Evolutionary conservation across 2,113 vertebrate species (phyloP), one percentile per base, ranked within the genome.

Genomic region (Edolisoma coerulescens): DNA sequence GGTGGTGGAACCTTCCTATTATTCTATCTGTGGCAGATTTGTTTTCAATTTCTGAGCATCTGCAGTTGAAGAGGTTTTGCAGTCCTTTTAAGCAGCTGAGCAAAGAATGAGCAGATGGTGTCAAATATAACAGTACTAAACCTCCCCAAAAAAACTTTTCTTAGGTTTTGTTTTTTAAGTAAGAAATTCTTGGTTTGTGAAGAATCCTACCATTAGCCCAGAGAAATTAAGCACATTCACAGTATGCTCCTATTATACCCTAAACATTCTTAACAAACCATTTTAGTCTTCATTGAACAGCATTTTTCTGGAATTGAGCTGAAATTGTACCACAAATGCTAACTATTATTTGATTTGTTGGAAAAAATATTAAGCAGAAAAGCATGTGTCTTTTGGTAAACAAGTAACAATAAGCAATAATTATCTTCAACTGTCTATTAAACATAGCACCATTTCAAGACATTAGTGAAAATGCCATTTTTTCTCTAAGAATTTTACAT

Each of bases 31-130:
- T 84, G 53, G 89, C 91, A 95, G 91, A 96, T 94, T 96, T 94
- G 84, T 80, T 96, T 96, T 89, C 95, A 92, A 64, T 95, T 94
- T 94, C 86, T 95, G 54, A 96, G 95, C 87, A 97, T 95, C 94
- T 96, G 92, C 95, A 96, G n/a, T 64, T 94, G 81, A 94, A 96
- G 92, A 91, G 77, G 67, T 84, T 89, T 80, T 93, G 67, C 50
- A 92, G 42, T 85, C 87, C 95, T 95, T 95, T 80, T 13, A 92
- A 94, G 89, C 95, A 95, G 87, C 94, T 95, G 89, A 96, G 95
- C 91, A 95, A 95, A 94, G 91, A 95, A 95, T 27, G 79, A 96
- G 91, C 92, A 96, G 91, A 96, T 96, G 94, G 96, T 87, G 67
- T 93, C 91, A 94, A 95, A 92, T 13, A 50, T 47, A 93, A 90